Evolutionary conservation across 2,113 vertebrate genomes (phyloP).

Genomic region (Protobothrops flavoviridis): DNA sequence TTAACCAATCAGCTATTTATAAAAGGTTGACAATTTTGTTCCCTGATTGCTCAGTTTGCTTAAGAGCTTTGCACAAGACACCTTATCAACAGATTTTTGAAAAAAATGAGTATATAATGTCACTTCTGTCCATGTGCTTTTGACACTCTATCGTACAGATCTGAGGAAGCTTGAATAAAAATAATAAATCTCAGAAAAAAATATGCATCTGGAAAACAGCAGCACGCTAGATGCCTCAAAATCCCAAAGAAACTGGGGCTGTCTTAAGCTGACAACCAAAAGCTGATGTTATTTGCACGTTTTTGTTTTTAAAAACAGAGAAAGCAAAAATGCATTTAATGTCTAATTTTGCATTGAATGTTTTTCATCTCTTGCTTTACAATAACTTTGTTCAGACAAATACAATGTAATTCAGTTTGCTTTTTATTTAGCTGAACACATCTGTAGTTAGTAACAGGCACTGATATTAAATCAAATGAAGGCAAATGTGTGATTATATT

Average conservation of each 20-base stretch:
- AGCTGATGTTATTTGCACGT: neutral
- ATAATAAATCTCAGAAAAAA: neutral
- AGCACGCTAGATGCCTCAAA: neutral
- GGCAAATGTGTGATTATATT: conserved; percentile 53
- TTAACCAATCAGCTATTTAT: neutral
- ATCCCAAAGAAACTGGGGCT: neutral
- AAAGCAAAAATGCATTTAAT: neutral
- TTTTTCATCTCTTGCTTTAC: conserved; percentile 41
- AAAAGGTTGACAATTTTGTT: neutral
- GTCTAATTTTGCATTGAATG: conserved; percentile 35
- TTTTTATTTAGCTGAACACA: conserved; percentile 64
- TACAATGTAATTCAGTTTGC: conserved; percentile 46
- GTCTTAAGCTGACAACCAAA: neutral
- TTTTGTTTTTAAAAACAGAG: neutral
- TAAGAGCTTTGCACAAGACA: neutral
- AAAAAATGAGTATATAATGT: neutral
- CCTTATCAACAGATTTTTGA: neutral
- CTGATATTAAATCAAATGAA: conserved; percentile 65
- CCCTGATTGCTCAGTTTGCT: neutral
- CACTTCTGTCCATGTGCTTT: neutral
- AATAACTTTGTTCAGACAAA: conserved; percentile 51
- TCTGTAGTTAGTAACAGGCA: conserved; percentile 69
- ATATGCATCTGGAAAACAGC: neutral
- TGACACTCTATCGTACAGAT: neutral
- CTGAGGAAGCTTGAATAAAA: neutral